Conservation (phyloP, 2,113 vertebrate genomes). For the Equus przewalskii region DNA sequence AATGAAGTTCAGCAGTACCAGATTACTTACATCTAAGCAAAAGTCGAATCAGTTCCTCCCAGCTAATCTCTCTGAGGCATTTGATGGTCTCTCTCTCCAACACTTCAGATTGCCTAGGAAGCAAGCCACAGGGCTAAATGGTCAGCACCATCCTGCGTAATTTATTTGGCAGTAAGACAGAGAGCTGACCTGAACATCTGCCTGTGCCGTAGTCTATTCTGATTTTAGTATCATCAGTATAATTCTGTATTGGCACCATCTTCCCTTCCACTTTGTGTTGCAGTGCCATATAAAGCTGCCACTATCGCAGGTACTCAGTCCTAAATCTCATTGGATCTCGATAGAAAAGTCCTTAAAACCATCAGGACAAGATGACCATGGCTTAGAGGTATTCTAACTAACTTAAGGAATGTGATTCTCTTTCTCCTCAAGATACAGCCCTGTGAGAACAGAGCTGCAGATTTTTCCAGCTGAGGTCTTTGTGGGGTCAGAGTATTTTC, state of each 20-base stretch:
- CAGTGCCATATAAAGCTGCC: not conserved
- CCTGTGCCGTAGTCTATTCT: not conserved
- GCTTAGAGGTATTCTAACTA: not conserved
- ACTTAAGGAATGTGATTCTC: not conserved
- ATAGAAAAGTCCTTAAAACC: not conserved
- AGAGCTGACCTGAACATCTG: not conserved
- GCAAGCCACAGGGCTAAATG: not conserved
- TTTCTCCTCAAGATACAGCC: not conserved
- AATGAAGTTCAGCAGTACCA: not conserved
- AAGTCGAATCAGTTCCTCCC: not conserved
- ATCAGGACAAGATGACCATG: not conserved
- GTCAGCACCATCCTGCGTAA: not conserved
- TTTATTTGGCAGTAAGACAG: not conserved
- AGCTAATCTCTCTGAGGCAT: not conserved
- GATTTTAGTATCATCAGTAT: not conserved
- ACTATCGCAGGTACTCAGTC: not conserved
- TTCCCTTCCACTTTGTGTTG: not conserved
- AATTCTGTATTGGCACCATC: not conserved
- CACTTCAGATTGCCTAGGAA: not conserved
- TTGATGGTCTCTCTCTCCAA: not conserved
- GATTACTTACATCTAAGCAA: not conserved
- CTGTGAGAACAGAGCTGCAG: not conserved
- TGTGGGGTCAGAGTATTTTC: constrained; percentile 58
- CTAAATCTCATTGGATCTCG: not conserved
- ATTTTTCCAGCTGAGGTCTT: constrained; percentile 35